Evolutionary conservation across 2,797 vertebrate species (phyloP), one percentile per base, ranked within the genome.

Genomic region (Xerus rutilus): DNA sequence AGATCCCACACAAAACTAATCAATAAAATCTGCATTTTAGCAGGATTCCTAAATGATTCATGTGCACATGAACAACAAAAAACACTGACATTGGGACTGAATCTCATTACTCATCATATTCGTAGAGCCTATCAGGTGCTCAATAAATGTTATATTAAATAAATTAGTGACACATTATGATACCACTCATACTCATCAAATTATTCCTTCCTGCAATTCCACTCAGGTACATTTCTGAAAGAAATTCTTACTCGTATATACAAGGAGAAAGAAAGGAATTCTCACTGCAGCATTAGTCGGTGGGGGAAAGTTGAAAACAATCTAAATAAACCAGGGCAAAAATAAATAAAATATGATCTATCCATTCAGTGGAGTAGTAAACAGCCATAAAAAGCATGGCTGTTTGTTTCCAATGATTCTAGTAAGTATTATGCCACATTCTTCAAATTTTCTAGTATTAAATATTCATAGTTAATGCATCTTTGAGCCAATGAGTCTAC

Each of bases 21-120:
- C 11, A 74, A 52, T 69, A 69, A 92, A 88, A 57, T 95, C 84
- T 88, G 14, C 89, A 69, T 83, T 82, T 69, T 81, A 83, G 82
- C 69, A 92, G 69, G 59, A 76, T 47, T 52, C 69, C 18, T 12
- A 62, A 62, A 39, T 83, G 32, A 76, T 69, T 83, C 69, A 52
- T 43, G 35, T 43, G 70, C 32, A 95, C 32, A 86, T 74, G 91
- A 57, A 17, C 57, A 74, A 39, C 47, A 39, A 90, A 39, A 79
- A 72, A 21, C 57, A 57, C 57, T 81, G 39, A 57, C 30, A 67
- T 67, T 35, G 79, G 7, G 30, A 79, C 35, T 54, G 49, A 81
- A 39, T 91, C 39, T 74, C 89, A 77, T 70, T 88, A 69, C 49
- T 20, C 43, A n/a, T 39, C 57, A 77, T 52, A 88, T 76, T 88